Evolutionary conservation across 2,113 vertebrate species (phyloP).

Genomic region (Saguinus imperator): DNA sequence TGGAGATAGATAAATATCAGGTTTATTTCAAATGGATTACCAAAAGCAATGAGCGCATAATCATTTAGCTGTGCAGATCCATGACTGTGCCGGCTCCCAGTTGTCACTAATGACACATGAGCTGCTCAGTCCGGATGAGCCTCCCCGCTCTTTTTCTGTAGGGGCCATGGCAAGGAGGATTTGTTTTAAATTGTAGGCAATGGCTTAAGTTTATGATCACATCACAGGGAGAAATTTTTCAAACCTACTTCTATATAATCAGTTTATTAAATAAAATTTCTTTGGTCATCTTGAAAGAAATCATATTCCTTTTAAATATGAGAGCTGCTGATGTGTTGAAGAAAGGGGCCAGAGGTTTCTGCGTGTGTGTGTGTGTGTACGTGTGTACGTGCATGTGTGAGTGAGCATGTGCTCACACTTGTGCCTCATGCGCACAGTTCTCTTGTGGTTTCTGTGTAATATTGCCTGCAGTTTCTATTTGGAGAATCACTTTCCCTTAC

Average conservation of each 20-base stretch:
- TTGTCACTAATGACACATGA: conserved; percentile 23
- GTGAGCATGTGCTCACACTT: neutral
- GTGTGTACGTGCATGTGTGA: neutral
- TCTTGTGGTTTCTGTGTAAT: conserved; percentile 78
- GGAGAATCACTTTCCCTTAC: conserved; percentile 82
- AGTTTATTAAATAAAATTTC: conserved; percentile 81
- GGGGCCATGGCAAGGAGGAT: conserved; percentile 51
- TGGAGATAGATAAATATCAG: conserved; percentile 65
- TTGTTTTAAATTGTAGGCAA: conserved; percentile 69
- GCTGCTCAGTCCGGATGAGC: conserved; percentile 29
- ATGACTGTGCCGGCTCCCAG: conserved; percentile 35
- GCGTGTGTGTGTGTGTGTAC: conserved; percentile 24
- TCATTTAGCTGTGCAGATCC: conserved; percentile 51
- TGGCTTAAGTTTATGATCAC: conserved; percentile 70
- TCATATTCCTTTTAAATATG: conserved; percentile 75
- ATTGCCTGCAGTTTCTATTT: conserved; percentile 81
- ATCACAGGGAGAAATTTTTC: conserved; percentile 79
- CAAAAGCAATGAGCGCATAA: conserved; percentile 25
- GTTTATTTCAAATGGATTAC: conserved; percentile 73
- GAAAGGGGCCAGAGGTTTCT: conserved; percentile 63
- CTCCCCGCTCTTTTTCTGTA: conserved; percentile 9
- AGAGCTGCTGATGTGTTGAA: conserved; percentile 73
- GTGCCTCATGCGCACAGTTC: neutral
- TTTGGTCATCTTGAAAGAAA: conserved; percentile 76
- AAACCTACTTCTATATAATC: conserved; percentile 70